Evolutionary conservation across 2,888 invertebrate genomes (phyloP).

Genomic region (Drosophila leonis): DNA sequence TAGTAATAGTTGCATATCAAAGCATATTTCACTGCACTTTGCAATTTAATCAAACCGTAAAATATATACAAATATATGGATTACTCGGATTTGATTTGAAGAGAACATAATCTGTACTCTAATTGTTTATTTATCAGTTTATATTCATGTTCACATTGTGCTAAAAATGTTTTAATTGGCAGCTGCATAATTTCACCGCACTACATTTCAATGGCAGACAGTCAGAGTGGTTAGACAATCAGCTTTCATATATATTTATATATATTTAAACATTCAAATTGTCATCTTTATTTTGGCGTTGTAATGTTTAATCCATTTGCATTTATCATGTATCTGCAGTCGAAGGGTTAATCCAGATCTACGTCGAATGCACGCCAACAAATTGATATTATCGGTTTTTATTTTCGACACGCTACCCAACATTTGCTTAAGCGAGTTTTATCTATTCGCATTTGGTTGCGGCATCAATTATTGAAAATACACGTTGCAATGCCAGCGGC

Average conservation of each 20-base stretch:
- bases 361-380: constrained; percentile 14
- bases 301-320: background rate
- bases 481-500: constrained; percentile 5
- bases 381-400: constrained; percentile 46
- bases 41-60: too few relatives aligned
- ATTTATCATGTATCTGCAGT: background rate
- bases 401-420: constrained; percentile 17
- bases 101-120: background rate
- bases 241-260: background rate
- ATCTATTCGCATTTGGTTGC: constrained; percentile 27
- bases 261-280: constrained; percentile 1
- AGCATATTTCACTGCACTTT: too few relatives aligned
- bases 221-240: background rate
- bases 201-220: background rate
- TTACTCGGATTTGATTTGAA: background rate
- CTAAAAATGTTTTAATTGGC: background rate
- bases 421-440: constrained; percentile 47
- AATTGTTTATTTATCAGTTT: background rate
- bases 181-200: constrained; percentile 10
- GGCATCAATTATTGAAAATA: constrained; percentile 61
- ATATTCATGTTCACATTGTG: background rate
- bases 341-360: constrained; percentile 15
- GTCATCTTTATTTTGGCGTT: background rate
- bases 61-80: background rate
- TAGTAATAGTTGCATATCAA: background rate